A percentile compares a stretch with the other conserved stretches of the same genome.
phyloP scores from a whole-genome alignment of 1,140 invertebrate species.

The Diplogasteroides magnus region DNA sequence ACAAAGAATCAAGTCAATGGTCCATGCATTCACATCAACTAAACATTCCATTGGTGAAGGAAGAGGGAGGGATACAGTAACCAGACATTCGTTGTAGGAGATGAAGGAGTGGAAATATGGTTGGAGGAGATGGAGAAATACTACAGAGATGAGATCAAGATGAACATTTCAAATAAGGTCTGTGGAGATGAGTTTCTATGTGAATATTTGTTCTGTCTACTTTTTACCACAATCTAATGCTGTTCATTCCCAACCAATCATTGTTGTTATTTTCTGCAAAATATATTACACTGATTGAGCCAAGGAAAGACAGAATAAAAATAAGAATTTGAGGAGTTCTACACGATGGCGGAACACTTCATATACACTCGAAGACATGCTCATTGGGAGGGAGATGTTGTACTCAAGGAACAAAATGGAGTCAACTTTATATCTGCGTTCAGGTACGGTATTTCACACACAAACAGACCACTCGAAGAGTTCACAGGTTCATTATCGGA shows the following conservation, averaged over 20 bases:
- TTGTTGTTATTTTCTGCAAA: no score
- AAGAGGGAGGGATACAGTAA: no score
- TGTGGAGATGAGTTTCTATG: neutral
- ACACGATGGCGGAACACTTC: slow-evolving; percentile 45
- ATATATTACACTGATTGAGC: slow-evolving; percentile 3
- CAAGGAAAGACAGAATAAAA: neutral
- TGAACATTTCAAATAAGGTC: slow-evolving; percentile 60
- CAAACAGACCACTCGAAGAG: neutral
- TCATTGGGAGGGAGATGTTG: slow-evolving; percentile 52
- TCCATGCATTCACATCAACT: slow-evolving; percentile 73
- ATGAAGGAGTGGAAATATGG: slow-evolving; percentile 84
- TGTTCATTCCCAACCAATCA: no score
- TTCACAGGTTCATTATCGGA: slow-evolving; percentile 51
- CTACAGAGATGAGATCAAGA: slow-evolving; percentile 69
- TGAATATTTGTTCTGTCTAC: neutral
- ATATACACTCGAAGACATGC: slow-evolving; percentile 43
- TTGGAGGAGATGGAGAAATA: slow-evolving; percentile 76
- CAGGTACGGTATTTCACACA: slow-evolving; percentile 26
- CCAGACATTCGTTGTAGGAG: slow-evolving; percentile 65
- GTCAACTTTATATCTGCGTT: slow-evolving; percentile 38
- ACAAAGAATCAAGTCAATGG: slow-evolving; percentile 71
- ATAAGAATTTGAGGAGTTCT: slow-evolving; percentile 26
- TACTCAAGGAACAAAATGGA: slow-evolving; percentile 41
- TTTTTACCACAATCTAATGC: no score
- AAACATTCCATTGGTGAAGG: slow-evolving; percentile 67